These are phyloP conservation scores for Cisticola juncidis DNA, from an alignment of 2,113 vertebrate species.

Conservation along the genomic window DNA sequence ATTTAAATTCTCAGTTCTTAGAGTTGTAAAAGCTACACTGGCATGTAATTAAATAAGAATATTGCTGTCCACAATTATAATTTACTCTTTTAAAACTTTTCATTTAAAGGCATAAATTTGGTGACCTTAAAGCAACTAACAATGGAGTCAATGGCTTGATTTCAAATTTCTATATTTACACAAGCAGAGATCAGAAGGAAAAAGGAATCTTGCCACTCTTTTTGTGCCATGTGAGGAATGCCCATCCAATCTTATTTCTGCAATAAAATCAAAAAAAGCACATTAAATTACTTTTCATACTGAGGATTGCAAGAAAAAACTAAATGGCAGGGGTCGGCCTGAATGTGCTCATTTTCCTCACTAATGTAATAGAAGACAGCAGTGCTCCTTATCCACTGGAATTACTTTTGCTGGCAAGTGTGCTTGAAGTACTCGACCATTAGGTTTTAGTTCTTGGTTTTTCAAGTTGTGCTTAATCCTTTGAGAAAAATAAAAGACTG, in stretches of 20 bases:
- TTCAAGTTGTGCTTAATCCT: not conserved
- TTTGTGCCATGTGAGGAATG: not conserved
- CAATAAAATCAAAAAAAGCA: not conserved
- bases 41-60: conserved; percentile 29
- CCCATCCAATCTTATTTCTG: not conserved
- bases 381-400: not conserved
- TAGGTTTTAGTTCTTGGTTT: not conserved
- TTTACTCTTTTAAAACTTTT: not conserved
- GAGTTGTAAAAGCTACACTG: not conserved
- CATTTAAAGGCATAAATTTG: not conserved
- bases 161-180: not conserved
- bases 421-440: not conserved
- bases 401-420: not conserved
- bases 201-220: not conserved
- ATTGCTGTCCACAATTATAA: conserved; percentile 3
- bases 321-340: not conserved
- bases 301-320: not conserved
- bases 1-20: conserved; percentile 22
- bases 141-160: not conserved
- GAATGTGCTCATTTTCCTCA: not conserved
- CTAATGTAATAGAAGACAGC: not conserved
- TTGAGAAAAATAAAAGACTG: not conserved
- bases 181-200: not conserved
- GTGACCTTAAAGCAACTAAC: not conserved
- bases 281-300: not conserved